phyloP scores from a whole-genome alignment of 1,140 invertebrate genomes.

The Drosophila arawakana region DNA sequence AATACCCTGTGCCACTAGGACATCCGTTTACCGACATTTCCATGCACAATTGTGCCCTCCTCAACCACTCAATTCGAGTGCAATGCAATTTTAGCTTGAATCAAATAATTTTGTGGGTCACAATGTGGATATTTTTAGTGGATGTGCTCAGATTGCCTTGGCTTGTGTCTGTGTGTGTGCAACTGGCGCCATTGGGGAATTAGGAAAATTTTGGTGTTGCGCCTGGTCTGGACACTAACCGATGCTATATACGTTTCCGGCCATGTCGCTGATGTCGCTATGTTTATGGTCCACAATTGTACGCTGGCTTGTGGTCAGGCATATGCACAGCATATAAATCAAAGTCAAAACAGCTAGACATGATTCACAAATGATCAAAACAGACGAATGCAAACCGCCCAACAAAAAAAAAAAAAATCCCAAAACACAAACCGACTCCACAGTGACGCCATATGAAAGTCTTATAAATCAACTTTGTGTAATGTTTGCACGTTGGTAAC shows the following conservation, averaged over 20 bases:
- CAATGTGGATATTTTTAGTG: constrained; percentile 38
- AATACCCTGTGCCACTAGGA: neutral
- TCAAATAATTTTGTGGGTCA: constrained; percentile 61
- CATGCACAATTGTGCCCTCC: neutral
- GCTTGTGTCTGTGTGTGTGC: neutral
- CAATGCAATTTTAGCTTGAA: constrained; percentile 63
- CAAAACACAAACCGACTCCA: constrained; percentile 12
- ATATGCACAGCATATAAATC: constrained; percentile 76
- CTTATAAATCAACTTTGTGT: constrained; percentile 71
- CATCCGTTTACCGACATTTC: neutral
- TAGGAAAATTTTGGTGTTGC: neutral
- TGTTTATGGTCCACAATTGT: constrained; percentile 31
- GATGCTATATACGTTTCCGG: constrained; percentile 51
- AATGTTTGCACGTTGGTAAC: constrained; percentile 20
- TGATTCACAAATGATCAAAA: constrained; percentile 82
- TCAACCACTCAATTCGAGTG: constrained; percentile 40
- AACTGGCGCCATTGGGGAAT: constrained; percentile 36
- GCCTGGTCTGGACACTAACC: constrained; percentile 23
- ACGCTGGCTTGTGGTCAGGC: constrained; percentile 32
- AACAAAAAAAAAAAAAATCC: neutral
- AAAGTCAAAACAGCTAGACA: constrained; percentile 76
- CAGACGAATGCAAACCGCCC: constrained; percentile 28
- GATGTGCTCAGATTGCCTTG: neutral
- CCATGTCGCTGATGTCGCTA: constrained; percentile 31
- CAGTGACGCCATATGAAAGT: constrained; percentile 67